Percentiles rank a stretch among this genome's conserved stretches.
These are phyloP conservation scores for Frankliniella fusca DNA, from an alignment of 2,888 invertebrate species.

Conservation along the genomic window DNA sequence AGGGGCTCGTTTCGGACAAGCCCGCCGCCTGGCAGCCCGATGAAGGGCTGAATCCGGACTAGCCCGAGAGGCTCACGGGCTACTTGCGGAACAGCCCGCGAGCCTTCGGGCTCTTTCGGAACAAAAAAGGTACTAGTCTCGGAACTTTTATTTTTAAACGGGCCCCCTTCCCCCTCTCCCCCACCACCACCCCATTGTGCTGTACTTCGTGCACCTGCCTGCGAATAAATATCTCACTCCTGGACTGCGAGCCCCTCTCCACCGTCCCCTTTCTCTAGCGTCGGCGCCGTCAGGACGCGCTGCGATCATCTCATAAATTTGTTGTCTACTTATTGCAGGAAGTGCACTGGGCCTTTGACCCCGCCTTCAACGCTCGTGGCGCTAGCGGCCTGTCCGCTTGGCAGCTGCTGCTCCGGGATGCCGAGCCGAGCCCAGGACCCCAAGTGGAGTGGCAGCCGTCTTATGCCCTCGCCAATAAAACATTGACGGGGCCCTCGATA, in stretches of 20 bases:
- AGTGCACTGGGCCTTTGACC: background rate
- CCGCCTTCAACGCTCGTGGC: background rate
- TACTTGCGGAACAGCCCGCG: too few relatives aligned
- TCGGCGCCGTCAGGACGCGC: background rate
- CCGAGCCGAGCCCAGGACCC: background rate
- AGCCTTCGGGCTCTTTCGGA: too few relatives aligned
- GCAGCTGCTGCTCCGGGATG: background rate
- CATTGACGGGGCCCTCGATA: background rate
- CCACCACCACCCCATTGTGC: too few relatives aligned
- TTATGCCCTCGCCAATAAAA: constrained; percentile 6
- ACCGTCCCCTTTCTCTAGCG: background rate
- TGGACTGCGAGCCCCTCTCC: background rate
- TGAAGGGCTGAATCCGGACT: too few relatives aligned
- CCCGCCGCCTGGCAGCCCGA: too few relatives aligned
- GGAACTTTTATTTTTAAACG: too few relatives aligned
- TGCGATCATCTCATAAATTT: background rate
- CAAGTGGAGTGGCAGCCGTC: background rate
- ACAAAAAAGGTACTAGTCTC: too few relatives aligned
- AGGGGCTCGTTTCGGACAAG: too few relatives aligned
- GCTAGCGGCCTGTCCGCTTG: background rate
- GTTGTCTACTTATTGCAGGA: constrained; percentile 10
- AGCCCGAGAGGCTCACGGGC: too few relatives aligned
- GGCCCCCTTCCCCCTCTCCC: too few relatives aligned
- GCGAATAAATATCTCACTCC: too few relatives aligned
- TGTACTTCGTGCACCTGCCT: too few relatives aligned